These are phyloP conservation scores for Lagenorhynchus albirostris DNA, from an alignment of 2,113 vertebrate genomes.

Conservation along the genomic window DNA sequence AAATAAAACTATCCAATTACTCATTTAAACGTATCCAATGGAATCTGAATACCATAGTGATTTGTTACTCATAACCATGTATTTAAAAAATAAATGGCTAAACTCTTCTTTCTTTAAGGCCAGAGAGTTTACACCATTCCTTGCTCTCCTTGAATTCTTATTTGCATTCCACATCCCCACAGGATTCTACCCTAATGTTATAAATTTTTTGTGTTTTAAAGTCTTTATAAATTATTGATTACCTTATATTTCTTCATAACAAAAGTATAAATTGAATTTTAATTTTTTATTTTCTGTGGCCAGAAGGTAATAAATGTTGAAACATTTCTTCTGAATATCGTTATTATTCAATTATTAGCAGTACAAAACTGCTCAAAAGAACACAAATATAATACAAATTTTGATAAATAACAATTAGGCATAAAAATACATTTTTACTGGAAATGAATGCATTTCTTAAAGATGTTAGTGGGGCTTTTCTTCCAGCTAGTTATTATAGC, in stretches of 20 bases:
- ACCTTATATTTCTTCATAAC: slow-evolving; percentile 9
- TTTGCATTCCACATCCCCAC: background rate
- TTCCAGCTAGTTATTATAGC: background rate
- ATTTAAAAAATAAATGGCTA: slow-evolving; percentile 26
- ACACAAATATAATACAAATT: slow-evolving; percentile 6
- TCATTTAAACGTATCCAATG: slow-evolving; percentile 16
- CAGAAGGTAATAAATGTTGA: slow-evolving; percentile 24
- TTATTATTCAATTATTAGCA: background rate
- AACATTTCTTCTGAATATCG: background rate
- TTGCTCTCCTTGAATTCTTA: background rate
- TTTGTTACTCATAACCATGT: background rate
- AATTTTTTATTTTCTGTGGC: background rate
- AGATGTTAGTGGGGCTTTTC: background rate
- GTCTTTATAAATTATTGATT: background rate
- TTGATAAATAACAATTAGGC: background rate
- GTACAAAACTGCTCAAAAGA: background rate
- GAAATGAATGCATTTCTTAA: background rate
- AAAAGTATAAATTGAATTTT: background rate
- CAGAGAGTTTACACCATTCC: background rate
- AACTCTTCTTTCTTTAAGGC: background rate
- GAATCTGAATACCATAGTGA: background rate
- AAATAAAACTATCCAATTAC: slow-evolving; percentile 17
- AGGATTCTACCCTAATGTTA: background rate
- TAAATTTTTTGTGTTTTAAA: background rate
- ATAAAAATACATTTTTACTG: slow-evolving; percentile 15